These are phyloP conservation scores for Mustela lutreola DNA, from an alignment of 2,113 vertebrate genomes.

Conservation along the genomic window DNA sequence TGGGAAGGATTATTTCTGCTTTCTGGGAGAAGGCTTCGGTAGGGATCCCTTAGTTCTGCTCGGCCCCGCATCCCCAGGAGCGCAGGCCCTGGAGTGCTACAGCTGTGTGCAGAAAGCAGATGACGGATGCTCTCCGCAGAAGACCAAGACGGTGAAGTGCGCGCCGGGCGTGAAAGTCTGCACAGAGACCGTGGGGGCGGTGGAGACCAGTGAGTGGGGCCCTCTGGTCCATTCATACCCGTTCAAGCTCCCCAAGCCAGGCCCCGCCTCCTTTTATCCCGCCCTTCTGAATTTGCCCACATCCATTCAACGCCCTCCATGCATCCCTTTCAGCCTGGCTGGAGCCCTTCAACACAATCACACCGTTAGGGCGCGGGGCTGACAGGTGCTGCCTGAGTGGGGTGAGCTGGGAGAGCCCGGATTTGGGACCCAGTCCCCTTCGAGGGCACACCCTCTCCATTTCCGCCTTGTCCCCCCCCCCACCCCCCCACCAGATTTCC, in stretches of 20 bases:
- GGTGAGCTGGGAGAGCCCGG: not conserved
- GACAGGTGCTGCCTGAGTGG: not conserved
- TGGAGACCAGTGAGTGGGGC: constrained; percentile 83
- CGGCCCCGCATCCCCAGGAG: constrained; percentile 56
- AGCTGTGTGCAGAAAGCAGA: constrained; percentile 83
- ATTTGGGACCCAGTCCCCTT: not conserved
- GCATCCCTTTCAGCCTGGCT: not conserved
- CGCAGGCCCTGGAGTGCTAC: constrained; percentile 81
- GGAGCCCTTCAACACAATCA: not conserved
- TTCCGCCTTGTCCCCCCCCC: not conserved
- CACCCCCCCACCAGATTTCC: not conserved
- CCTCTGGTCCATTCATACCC: not conserved
- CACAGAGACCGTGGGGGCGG: constrained; percentile 81
- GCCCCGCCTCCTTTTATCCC: not conserved
- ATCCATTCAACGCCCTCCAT: not conserved
- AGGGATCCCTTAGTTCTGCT: not conserved
- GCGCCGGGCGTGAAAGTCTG: constrained; percentile 70
- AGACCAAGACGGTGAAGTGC: constrained; percentile 77
- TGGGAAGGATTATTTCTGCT: not conserved
- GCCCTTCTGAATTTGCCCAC: not conserved
- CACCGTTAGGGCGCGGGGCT: not conserved
- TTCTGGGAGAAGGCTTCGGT: not conserved
- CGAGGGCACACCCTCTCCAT: not conserved
- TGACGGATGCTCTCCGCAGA: constrained; percentile 71
- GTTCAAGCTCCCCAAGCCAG: too few relatives aligned